Base-by-base conservation (phyloP, 2,888 invertebrate species). In the Microctonus brassicae region DNA sequence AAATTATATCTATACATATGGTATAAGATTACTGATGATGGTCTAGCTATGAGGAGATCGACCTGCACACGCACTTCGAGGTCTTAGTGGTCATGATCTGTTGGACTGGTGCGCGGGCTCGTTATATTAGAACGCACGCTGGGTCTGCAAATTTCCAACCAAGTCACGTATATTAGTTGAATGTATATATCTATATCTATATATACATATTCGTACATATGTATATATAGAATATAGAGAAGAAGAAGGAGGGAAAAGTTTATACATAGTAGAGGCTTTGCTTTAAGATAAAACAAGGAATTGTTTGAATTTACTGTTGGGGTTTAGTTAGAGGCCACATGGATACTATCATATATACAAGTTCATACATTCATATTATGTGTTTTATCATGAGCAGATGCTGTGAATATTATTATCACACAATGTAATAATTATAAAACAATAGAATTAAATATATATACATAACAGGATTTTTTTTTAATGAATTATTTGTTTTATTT, bases 231-330 rank as follows among this genome's bases (percentile, higher is more conserved):
- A 9, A 7, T n/a, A 39, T 34, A 36, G 33, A 10, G 57, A 42
- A 39, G 24, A 63, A 39, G 34, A 20, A 64, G 52, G n/a, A 24
- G 36, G 26, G 66, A 52, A 33, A 62, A 53, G 17, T 5, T 5
- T 5, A 29, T 7, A 20, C 1, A 47, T 47, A 47, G 47, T 47
- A 7, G 62, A 52, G 69, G 63, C 69, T 47, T 69, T 69, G 53
- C 68, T 61, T 26, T 29, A 20, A 69, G 53, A 69, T 62, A 69
- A 69, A 60, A 62, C 24, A 63, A 55, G 60, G 62, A 69, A 69
- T 69, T 69, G 69, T 63, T 55, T 69, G 57, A 69, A 69, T 69
- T 69, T 69, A 69, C 17, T 69, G 69, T 36, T 57, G 34, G 63
- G 63, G 24, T 61, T 55, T 69, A 26, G 62, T 62, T 63, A 69